A percentile compares a stretch with the other conserved stretches of the same genome.
Evolutionary conservation across 2,797 vertebrate genomes (phyloP).

Genomic region (Rhinichthys osculus): DNA sequence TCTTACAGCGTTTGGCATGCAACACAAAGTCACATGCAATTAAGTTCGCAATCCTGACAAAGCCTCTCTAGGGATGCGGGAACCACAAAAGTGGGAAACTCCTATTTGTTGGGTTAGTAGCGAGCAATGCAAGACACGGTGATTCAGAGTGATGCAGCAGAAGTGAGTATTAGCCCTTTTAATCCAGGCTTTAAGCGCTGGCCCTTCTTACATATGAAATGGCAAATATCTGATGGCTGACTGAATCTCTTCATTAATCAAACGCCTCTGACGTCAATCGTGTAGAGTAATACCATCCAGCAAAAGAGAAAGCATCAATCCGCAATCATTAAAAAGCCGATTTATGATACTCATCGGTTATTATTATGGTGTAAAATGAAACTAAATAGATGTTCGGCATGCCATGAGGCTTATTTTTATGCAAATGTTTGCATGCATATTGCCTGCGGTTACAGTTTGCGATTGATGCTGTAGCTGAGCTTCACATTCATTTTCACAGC

Average conservation of each 20-base stretch:
- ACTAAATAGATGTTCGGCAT: not conserved
- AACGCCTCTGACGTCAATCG: constrained; percentile 44
- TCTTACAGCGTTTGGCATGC: constrained; percentile 25
- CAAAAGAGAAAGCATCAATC: constrained; percentile 9
- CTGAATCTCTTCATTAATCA: constrained; percentile 48
- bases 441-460: not conserved
- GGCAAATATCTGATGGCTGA: constrained; percentile 36
- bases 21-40: constrained; percentile 53
- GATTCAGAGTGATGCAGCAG: constrained; percentile 63
- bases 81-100: constrained; percentile 53
- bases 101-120: constrained; percentile 33
- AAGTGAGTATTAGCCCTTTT: constrained; percentile 68
- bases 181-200: constrained; percentile 63
- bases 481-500: not conserved
- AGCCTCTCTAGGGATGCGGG: constrained; percentile 59
- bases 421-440: constrained; percentile 1
- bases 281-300: constrained; percentile 25
- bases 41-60: constrained; percentile 40
- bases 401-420: not conserved
- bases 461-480: not conserved
- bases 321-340: constrained; percentile 42
- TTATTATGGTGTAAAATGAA: constrained; percentile 13
- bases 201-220: constrained; percentile 47
- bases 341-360: constrained; percentile 14
- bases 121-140: constrained; percentile 52